Evolutionary conservation across 35 echinoderm and acorn worm genomes (phyloP).

Genomic region (Amphiura filiformis): DNA sequence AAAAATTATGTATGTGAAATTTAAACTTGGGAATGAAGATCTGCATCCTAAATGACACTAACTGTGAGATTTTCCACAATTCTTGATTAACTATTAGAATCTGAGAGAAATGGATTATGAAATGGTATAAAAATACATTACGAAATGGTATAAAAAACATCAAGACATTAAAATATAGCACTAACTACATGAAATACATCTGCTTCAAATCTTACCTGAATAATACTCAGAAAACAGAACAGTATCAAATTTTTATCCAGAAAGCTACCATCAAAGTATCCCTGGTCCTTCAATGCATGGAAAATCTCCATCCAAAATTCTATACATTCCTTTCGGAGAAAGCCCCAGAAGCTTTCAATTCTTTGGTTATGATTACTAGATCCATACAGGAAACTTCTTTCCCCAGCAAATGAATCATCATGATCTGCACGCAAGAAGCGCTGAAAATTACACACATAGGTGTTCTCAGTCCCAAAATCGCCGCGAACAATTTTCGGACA

Average conservation of each 20-base stretch:
- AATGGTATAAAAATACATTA: neutral
- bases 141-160: neutral
- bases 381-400: slow-evolving; percentile 57
- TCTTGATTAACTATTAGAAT: too few relatives aligned
- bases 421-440: slow-evolving; percentile 21
- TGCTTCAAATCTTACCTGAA: slow-evolving; percentile 42
- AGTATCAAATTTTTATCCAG: slow-evolving; percentile 65
- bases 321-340: slow-evolving; percentile 58
- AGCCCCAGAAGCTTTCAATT: slow-evolving; percentile 65
- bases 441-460: slow-evolving; percentile 12
- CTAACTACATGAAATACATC: neutral
- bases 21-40: too few relatives aligned
- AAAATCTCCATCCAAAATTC: slow-evolving; percentile 74
- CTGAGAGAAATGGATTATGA: neutral
- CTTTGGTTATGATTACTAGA: slow-evolving; percentile 53
- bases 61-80: too few relatives aligned
- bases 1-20: too few relatives aligned
- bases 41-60: too few relatives aligned
- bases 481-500: slow-evolving; percentile 38
- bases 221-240: slow-evolving; percentile 53
- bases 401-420: slow-evolving; percentile 41
- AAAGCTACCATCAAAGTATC: slow-evolving; percentile 36
- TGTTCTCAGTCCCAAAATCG: slow-evolving; percentile 58
- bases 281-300: slow-evolving; percentile 45
- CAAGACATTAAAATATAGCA: neutral